A percentile compares a stretch with the other conserved stretches of the same genome.
phyloP scores from a whole-genome alignment of 2,888 invertebrate genomes.

The Dryadula phaetusa region DNA sequence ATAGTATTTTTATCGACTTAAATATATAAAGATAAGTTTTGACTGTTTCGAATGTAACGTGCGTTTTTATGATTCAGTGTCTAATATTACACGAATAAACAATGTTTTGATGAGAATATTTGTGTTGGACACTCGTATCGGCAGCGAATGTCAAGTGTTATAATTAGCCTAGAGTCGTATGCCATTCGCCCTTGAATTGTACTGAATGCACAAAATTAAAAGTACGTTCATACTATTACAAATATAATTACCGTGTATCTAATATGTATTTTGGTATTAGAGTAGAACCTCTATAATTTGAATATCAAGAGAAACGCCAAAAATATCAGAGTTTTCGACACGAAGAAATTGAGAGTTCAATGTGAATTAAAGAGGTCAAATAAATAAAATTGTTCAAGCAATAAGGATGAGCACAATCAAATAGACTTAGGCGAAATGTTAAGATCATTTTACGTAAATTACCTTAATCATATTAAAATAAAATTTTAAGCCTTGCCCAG shows the following conservation, averaged over 20 bases:
- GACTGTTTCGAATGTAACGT: neutral
- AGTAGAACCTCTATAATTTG: too few species aligned
- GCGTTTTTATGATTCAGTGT: conserved; percentile 32
- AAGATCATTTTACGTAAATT: too few species aligned
- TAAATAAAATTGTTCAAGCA: too few species aligned
- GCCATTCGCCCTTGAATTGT: conserved; percentile 46
- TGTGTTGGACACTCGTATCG: conserved; percentile 41
- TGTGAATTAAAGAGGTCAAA: too few species aligned
- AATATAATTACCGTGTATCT: conserved; percentile 1
- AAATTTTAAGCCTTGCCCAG: too few species aligned
- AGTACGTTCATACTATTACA: conserved; percentile 25
- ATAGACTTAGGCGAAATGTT: too few species aligned
- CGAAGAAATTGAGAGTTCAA: too few species aligned
- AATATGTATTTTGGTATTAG: neutral
- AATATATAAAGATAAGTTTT: neutral
- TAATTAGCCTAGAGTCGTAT: conserved; percentile 47
- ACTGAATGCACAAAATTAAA: conserved; percentile 36
- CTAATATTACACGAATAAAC: conserved; percentile 42
- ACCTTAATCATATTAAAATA: too few species aligned
- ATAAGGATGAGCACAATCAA: too few species aligned
- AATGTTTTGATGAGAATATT: conserved; percentile 39
- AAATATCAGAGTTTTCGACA: too few species aligned
- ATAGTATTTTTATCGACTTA: neutral
- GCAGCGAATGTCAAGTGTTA: conserved; percentile 50
- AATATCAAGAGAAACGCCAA: too few species aligned